Evolutionary conservation across 2,113 vertebrate genomes (phyloP).

Genomic region (Psittacula cyanocephala): DNA sequence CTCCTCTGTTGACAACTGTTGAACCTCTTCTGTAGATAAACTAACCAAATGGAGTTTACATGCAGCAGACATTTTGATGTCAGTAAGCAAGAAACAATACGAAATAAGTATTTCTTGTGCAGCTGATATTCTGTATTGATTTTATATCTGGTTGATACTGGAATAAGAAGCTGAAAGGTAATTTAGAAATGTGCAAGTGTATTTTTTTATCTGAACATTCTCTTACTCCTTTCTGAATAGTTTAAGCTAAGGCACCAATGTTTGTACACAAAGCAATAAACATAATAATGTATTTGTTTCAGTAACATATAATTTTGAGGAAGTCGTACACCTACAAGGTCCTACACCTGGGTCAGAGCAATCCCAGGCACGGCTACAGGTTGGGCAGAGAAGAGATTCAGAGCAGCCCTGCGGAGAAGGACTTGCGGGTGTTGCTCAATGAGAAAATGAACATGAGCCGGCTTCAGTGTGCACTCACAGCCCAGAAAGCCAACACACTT

Average conservation of each 20-base stretch:
- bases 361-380: too few species aligned
- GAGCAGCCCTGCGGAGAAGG: too few species aligned
- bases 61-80: rapidly evolving
- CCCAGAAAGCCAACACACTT: not conserved
- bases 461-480: too few species aligned
- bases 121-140: not conserved
- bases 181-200: not conserved
- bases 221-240: not conserved
- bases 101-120: not conserved
- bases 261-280: not conserved
- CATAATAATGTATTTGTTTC: not conserved
- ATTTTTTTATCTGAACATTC: not conserved
- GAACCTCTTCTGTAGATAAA: not conserved
- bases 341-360: too few species aligned
- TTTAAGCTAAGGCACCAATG: not conserved
- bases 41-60: too few species aligned
- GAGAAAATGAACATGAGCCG: too few species aligned
- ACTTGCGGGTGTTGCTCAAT: too few species aligned
- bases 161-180: not conserved
- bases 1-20: not conserved
- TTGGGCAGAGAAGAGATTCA: too few species aligned
- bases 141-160: not conserved
- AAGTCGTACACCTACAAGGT: too few species aligned
- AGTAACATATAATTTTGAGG: not conserved
- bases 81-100: not conserved